These are phyloP conservation scores for Scaptomyza caliginosa DNA, from an alignment of 2,888 invertebrate species.

Conservation along the genomic window DNA sequence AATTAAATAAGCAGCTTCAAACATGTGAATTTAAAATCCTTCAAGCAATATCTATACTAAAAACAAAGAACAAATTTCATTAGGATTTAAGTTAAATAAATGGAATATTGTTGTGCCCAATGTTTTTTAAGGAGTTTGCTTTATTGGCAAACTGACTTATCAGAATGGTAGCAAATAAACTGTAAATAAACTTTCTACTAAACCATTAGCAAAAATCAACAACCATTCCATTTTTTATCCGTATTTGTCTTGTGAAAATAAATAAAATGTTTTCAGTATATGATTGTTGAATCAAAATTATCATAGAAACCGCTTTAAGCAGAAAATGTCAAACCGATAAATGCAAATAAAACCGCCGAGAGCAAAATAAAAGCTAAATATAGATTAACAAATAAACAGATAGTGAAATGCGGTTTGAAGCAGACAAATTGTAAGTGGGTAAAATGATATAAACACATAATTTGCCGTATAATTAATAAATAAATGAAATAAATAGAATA, in stretches of 20 bases:
- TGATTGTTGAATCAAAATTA: conserved; percentile 2
- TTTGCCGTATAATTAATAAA: conserved; percentile 60
- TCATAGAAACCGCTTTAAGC: conserved; percentile 6
- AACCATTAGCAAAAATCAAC: not conserved
- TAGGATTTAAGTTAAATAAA: no score
- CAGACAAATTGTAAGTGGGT: conserved; percentile 43
- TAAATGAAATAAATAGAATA: conserved; percentile 43
- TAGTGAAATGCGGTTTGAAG: conserved; percentile 45
- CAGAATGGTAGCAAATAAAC: no score
- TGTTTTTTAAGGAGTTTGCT: no score
- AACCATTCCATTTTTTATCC: not conserved
- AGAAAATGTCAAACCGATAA: conserved; percentile 51
- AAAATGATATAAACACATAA: conserved; percentile 55
- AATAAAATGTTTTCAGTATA: conserved; percentile 1
- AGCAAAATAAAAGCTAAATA: not conserved
- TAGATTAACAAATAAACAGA: conserved; percentile 15
- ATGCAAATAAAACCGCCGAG: conserved; percentile 31
- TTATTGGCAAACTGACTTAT: no score
- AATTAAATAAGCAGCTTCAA: not conserved
- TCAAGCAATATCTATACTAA: no score
- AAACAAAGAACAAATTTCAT: no score
- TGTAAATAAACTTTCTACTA: not conserved
- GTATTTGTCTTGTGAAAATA: no score
- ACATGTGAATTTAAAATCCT: not conserved
- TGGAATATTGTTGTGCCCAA: no score